Base-by-base conservation (phyloP, 2,797 vertebrate genomes). In the Gymnoscopelus microlampas region DNA sequence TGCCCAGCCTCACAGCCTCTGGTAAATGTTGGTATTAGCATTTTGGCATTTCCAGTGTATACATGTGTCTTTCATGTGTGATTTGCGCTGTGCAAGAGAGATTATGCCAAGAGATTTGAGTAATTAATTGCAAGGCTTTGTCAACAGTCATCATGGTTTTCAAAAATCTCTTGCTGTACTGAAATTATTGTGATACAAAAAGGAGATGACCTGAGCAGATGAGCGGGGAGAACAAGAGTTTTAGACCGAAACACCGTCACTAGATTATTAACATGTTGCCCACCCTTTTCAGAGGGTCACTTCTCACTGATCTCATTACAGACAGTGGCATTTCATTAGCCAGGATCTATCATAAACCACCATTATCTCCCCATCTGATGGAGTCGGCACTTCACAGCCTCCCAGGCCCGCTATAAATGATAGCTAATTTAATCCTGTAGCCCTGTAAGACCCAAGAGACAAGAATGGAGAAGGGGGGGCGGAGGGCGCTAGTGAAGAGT, bases 11-110 rank as follows among this genome's bases (percentile, higher is more conserved):
- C 88, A 3, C 78, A 83, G 87, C 83, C 83, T 70, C 85, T 73
- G 79, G 88, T 91, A 94, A 95, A 95, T 94, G 93, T 92, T 95
- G 86, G 76, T 83, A 94, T 94, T 94, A 94, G 92, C 93, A 95
- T 94, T 93, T 93, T 94, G 93, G 90, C 91, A 93, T 95, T 95
- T 94, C 68, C 85, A 85, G 78, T 81, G 82, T 86, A 44, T 44
- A 44, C 39, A 87, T 87, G 85, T 51, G 64, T 80, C 50, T 66
- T 56, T 85, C 78, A 79, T 82, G 70, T 72, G 73, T 60, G 73
- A 75, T 79, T 83, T 50, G 10, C 60, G 63, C 60, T 65, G 63
- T 47, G 70, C 70, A 48, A 49, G 49, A 44, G 19, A 44, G 19
- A 48, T 35, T 44, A 23, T 48, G 19, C 39, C 19, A n/a, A 50